Base-by-base conservation (phyloP, 1,140 invertebrate species). In the Neodiprion lecontei region DNA sequence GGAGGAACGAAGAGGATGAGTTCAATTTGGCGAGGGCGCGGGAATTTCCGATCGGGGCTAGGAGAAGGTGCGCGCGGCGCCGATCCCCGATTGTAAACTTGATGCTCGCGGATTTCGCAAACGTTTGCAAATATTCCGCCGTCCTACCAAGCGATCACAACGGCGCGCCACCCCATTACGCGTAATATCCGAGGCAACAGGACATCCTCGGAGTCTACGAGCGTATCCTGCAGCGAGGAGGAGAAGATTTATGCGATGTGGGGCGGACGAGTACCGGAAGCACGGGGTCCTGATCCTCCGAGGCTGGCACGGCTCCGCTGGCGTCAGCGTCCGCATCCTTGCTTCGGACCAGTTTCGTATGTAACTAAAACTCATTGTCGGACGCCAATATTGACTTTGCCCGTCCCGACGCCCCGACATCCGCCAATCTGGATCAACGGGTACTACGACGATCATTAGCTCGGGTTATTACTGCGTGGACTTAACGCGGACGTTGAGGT, bases 241-340 rank as follows among this genome's bases (percentile, higher is more conserved):
- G 48, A 23, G 53, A 71, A 78, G 81, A 87, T 88, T 88, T 88
- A 87, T 86, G 84, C 83, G 80, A 74, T 79, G 81, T 83, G 78
- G 78, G 78, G 76, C 76, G 79, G 78, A 80, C 78, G 72, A 69
- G 73, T 69, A 81, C 74, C 78, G 86, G 84, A 87, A 86, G 83
- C 81, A 72, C 77, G 79, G 82, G 76, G 80, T 87, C 86, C 87
- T 83, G 83, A 83, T 80, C 81, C 83, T 83, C 73, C 79, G 76
- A 70, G 70, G 82, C 84, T 83, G 28, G 2, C 28, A 40, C 28
- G 28, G 28, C 28, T 83, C 85, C 82, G 74, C 48, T 81, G 80
- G 28, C 28, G 28, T 40, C 28, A 40, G 28, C 28, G 28, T 40
- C 28, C 28, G 28, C 28, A 40, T 40, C 28, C 28, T 40, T 40